Evolutionary conservation across 2,113 vertebrate genomes (phyloP).

Genomic region (Isichthys henryi): DNA sequence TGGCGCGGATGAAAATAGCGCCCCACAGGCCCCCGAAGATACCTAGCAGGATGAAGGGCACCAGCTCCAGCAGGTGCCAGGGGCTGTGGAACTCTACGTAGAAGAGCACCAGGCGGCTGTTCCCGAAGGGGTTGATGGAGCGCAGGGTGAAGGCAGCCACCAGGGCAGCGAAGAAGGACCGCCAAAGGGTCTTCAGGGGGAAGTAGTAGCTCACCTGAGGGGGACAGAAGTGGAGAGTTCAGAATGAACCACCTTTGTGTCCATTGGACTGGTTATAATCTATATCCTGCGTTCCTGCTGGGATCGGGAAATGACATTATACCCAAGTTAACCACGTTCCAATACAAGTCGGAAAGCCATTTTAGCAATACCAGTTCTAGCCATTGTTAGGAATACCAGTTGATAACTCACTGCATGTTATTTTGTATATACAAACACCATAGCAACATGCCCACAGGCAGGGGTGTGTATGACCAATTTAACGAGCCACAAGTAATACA

Average conservation of each 20-base stretch:
- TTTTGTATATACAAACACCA: neutral
- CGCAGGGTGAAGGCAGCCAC: constrained; percentile 78
- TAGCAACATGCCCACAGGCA: neutral
- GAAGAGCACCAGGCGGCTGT: constrained; percentile 79
- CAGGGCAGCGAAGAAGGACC: constrained; percentile 77
- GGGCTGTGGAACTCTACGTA: constrained; percentile 80
- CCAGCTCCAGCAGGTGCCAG: constrained; percentile 75
- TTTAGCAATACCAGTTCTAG: neutral
- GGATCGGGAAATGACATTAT: neutral
- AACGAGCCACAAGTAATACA: neutral
- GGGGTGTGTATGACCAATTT: neutral
- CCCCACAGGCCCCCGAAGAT: constrained; percentile 82
- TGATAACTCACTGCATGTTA: neutral
- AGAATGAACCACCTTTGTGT: neutral
- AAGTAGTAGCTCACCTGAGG: constrained; percentile 80
- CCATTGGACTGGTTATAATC: neutral
- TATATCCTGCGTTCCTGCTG: neutral
- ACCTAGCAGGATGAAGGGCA: constrained; percentile 72
- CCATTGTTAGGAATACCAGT: neutral
- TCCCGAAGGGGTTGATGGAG: constrained; percentile 81
- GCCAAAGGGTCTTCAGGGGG: constrained; percentile 78
- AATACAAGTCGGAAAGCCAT: neutral
- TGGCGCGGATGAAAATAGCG: constrained; percentile 76
- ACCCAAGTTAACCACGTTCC: neutral
- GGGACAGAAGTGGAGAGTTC: neutral